phyloP scores from a whole-genome alignment of 2,797 vertebrate species.

The Otus scops region DNA sequence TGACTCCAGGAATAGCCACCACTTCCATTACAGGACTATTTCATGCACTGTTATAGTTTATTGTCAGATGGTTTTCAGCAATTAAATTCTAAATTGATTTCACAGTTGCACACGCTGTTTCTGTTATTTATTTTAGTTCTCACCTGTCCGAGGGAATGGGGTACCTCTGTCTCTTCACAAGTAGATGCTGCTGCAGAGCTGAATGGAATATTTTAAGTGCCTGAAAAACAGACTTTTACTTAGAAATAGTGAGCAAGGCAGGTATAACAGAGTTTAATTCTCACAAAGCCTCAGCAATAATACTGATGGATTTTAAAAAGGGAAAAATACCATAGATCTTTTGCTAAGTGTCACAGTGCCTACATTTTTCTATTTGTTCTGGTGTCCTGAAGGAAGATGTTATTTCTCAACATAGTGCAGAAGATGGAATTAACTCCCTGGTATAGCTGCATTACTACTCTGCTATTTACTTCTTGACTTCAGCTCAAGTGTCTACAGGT shows the following conservation, averaged over 20 bases:
- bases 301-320: constrained; percentile 41
- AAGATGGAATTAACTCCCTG: constrained; percentile 21
- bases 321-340: not conserved
- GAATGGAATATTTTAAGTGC: constrained; percentile 20
- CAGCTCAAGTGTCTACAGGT: constrained; percentile 21
- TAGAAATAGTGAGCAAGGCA: not conserved
- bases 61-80: constrained; percentile 57
- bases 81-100: constrained; percentile 70
- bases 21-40: constrained; percentile 59
- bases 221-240: constrained; percentile 33
- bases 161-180: not conserved
- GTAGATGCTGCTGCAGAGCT: not conserved
- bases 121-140: constrained; percentile 54
- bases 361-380: constrained; percentile 39
- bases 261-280: constrained; percentile 41
- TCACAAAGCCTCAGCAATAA: not conserved
- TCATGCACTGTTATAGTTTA: constrained; percentile 62
- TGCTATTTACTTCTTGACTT: constrained; percentile 15
- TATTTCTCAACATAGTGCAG: constrained; percentile 11
- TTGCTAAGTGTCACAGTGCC: not conserved
- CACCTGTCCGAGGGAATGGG: constrained; percentile 31
- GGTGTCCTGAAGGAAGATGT: constrained; percentile 23
- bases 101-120: constrained; percentile 41
- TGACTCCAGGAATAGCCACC: constrained; percentile 43
- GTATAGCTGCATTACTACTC: constrained; percentile 3